Percentiles rank a stretch among this genome's conserved stretches.
phyloP scores from a whole-genome alignment of 2,888 invertebrate genomes.

The Margaritifera margaritifera region DNA sequence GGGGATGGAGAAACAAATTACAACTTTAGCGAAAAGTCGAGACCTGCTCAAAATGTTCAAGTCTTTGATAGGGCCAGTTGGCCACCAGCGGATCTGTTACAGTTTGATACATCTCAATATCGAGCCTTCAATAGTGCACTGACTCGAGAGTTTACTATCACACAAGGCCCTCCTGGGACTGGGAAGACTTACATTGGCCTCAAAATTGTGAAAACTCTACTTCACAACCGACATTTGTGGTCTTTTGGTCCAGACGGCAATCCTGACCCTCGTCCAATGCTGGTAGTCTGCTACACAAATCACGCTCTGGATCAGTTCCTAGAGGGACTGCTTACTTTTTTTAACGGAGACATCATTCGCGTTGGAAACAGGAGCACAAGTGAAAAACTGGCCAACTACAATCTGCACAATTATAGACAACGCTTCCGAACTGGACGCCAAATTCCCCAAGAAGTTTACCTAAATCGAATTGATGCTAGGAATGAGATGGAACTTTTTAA shows the following conservation, averaged over 20 bases:
- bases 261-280: constrained; percentile 60
- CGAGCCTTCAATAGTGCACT: constrained; percentile 63
- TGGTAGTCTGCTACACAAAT: constrained; percentile 72
- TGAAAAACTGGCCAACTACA: constrained; percentile 45
- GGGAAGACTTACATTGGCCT: constrained; percentile 88
- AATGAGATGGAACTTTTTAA: constrained; percentile 39
- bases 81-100: constrained; percentile 49
- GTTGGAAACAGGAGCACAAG: constrained; percentile 66
- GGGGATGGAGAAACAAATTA: constrained; percentile 8
- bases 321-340: constrained; percentile 65
- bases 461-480: constrained; percentile 27
- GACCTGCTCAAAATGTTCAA: constrained; percentile 21
- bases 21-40: constrained; percentile 23
- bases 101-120: constrained; percentile 64
- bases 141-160: constrained; percentile 66
- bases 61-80: constrained; percentile 18
- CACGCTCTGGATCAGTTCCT: constrained; percentile 73
- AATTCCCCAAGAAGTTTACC: constrained; percentile 28
- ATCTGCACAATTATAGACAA: constrained; percentile 33
- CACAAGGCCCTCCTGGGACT: constrained; percentile 85
- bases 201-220: constrained; percentile 80
- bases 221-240: constrained; percentile 77
- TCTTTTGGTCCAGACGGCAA: constrained; percentile 38
- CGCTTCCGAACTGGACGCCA: constrained; percentile 25
- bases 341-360: constrained; percentile 56